These are phyloP conservation scores for Rhynchonycteris naso DNA, from an alignment of 2,797 vertebrate genomes.

Conservation along the genomic window DNA sequence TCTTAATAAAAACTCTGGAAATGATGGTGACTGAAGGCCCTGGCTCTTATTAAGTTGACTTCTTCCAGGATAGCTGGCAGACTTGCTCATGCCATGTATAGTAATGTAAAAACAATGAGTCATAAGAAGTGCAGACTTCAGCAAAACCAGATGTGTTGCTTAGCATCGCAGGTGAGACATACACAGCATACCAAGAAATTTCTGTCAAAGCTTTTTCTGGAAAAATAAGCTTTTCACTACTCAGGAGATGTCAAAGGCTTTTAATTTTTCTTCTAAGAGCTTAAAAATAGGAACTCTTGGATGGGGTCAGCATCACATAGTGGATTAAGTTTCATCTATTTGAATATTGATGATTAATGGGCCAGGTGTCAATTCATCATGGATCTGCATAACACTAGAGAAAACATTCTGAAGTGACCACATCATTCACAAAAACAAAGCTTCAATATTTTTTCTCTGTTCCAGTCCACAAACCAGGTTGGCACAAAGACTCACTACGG, in stretches of 20 bases:
- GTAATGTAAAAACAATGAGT: neutral
- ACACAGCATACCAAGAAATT: neutral
- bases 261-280: neutral
- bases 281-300: neutral
- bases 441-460: neutral
- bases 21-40: neutral
- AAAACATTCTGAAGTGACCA: neutral
- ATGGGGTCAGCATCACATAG: neutral
- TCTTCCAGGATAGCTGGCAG: conserved; percentile 6
- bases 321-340: neutral
- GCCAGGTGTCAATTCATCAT: neutral
- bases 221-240: conserved; percentile 40
- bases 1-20: conserved; percentile 25
- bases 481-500: neutral
- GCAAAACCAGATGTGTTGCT: conserved; percentile 22
- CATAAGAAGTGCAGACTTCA: neutral
- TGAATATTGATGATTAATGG: neutral
- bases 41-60: conserved; percentile 31
- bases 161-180: conserved; percentile 27
- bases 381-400: neutral
- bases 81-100: conserved; percentile 14
- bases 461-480: neutral
- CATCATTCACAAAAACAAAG: conserved; percentile 2
- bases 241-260: neutral
- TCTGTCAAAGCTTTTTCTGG: conserved; percentile 48